phyloP scores from a whole-genome alignment of 2,113 vertebrate genomes.

The Craseonycteris thonglongyai region DNA sequence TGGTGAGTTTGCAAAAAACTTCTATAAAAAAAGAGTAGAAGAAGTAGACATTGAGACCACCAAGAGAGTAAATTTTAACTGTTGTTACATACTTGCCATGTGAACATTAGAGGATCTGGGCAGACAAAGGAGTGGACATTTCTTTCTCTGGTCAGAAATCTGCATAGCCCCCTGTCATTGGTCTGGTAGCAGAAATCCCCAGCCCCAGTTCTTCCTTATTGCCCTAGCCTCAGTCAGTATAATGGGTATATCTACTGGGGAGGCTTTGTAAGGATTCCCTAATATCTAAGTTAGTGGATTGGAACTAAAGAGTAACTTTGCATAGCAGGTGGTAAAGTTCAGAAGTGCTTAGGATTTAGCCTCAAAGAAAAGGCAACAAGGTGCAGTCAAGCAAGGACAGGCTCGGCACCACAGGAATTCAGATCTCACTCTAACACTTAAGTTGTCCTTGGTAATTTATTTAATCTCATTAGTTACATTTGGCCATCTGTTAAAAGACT shows the following conservation, averaged over 20 bases:
- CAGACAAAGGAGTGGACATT: not conserved
- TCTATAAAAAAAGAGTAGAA: not conserved
- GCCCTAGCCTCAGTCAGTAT: not conserved
- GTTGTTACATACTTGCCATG: not conserved
- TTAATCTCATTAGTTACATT: not conserved
- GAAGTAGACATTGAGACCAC: not conserved
- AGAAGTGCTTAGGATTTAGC: not conserved
- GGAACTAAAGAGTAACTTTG: not conserved
- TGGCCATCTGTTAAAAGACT: not conserved
- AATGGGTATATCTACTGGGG: rapidly evolving
- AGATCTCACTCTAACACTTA: not conserved
- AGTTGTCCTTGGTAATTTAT: not conserved
- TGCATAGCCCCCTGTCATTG: rapidly evolving
- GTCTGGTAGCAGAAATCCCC: not conserved
- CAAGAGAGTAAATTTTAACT: not conserved
- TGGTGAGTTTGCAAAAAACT: conserved; percentile 80
- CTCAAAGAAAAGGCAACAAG: not conserved
- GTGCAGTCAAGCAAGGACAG: not conserved
- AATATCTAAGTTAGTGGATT: not conserved
- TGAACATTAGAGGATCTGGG: not conserved
- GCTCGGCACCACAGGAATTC: not conserved
- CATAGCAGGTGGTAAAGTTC: not conserved
- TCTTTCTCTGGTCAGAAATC: not conserved
- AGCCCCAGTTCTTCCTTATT: not conserved
- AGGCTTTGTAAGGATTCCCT: not conserved